Percentiles rank a stretch among this genome's conserved stretches.
These are phyloP conservation scores for Centropus bengalensis DNA, from an alignment of 2,113 vertebrate species.

Conservation along the genomic window DNA sequence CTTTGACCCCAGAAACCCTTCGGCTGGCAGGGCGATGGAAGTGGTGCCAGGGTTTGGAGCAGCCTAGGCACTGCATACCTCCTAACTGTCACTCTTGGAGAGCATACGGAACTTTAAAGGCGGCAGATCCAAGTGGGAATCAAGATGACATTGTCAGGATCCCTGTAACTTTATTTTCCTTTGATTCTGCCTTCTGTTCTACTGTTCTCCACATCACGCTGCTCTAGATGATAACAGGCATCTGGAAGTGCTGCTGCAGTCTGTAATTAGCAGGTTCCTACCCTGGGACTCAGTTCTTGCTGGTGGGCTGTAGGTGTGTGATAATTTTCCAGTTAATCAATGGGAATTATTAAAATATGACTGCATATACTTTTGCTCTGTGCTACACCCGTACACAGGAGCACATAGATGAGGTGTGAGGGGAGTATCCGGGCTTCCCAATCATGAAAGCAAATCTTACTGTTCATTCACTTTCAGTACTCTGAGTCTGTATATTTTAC, in stretches of 20 bases:
- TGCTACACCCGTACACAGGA: not conserved
- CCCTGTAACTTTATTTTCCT: slow-evolving; percentile 44
- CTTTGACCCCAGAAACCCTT: not conserved
- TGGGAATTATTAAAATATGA: slow-evolving; percentile 58
- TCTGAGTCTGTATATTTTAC: not conserved
- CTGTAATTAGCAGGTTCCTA: slow-evolving; percentile 52
- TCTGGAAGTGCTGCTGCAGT: not conserved
- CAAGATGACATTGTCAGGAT: not conserved
- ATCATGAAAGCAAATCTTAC: not conserved
- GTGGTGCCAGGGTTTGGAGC: not conserved
- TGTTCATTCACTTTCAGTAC: not conserved
- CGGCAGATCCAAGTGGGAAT: not conserved
- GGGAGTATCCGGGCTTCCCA: not conserved
- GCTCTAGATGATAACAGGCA: slow-evolving; percentile 39
- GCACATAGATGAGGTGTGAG: not conserved
- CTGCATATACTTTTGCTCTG: slow-evolving; percentile 9
- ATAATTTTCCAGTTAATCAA: slow-evolving; percentile 57
- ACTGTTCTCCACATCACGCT: not conserved
- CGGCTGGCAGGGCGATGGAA: not conserved
- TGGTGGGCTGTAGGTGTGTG: slow-evolving; percentile 38
- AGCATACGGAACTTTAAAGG: not conserved
- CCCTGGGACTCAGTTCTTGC: slow-evolving; percentile 36
- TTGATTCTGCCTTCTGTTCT: slow-evolving; percentile 57
- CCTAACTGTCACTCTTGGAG: rapidly evolving
- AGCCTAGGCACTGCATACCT: not conserved